These are phyloP conservation scores for Lepus americanus DNA, from an alignment of 2,113 vertebrate genomes.

Conservation along the genomic window DNA sequence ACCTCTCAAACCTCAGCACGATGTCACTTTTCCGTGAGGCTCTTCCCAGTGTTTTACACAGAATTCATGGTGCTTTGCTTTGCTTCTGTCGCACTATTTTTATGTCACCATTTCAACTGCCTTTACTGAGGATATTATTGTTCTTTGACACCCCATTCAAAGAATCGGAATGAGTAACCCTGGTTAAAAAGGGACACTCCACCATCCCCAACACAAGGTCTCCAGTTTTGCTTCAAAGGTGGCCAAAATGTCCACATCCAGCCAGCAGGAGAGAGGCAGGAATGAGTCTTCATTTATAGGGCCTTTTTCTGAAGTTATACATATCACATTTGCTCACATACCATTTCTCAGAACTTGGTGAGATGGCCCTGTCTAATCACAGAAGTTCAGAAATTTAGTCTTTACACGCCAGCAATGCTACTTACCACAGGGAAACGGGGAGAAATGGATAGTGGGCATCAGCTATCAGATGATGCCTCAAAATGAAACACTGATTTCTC, in stretches of 20 bases:
- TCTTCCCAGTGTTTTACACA: not conserved
- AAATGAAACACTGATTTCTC: not conserved
- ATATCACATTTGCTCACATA: not conserved
- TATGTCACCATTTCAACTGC: not conserved
- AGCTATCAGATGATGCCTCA: not conserved
- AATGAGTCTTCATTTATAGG: not conserved
- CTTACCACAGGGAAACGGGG: not conserved
- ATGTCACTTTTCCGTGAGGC: not conserved
- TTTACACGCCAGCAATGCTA: not conserved
- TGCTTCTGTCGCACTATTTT: not conserved
- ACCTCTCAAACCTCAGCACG: constrained; percentile 22
- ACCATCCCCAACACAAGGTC: not conserved
- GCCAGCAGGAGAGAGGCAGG: not conserved
- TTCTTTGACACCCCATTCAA: not conserved
- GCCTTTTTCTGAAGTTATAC: not conserved
- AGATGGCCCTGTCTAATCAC: not conserved
- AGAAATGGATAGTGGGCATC: not conserved
- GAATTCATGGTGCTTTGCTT: not conserved
- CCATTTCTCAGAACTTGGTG: not conserved
- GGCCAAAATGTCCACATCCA: not conserved
- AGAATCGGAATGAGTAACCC: not conserved
- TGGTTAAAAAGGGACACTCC: not conserved
- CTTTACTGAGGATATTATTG: not conserved
- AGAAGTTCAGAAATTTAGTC: not conserved
- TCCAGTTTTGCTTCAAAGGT: not conserved